Conservation (phyloP, 2,888 invertebrate species). For the Patella caerulea region DNA sequence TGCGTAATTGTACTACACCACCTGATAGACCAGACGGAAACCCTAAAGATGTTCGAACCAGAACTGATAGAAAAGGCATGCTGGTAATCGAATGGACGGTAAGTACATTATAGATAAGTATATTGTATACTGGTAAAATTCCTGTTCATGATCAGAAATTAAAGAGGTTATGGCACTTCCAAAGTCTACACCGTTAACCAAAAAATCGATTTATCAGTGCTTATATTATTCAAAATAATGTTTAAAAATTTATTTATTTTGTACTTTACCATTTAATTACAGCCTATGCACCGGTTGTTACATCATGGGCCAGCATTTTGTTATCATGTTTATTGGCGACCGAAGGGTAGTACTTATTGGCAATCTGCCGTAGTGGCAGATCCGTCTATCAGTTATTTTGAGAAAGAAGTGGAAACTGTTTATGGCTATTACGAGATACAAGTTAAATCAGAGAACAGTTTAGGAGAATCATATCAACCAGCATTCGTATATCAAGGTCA, state of each 20-base stretch:
- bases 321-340: conserved; percentile 57
- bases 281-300: conserved; percentile 60
- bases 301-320: conserved; percentile 62
- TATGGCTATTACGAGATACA: conserved; percentile 61
- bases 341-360: conserved; percentile 59
- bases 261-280: conserved; percentile 27
- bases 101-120: conserved; percentile 34
- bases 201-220: too few relatives aligned
- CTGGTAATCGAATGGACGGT: conserved; percentile 70
- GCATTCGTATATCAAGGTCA: conserved; percentile 56
- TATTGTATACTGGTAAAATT: not conserved
- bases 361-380: conserved; percentile 46
- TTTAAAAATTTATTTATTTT: too few relatives aligned
- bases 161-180: too few relatives aligned
- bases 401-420: conserved; percentile 56
- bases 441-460: conserved; percentile 58
- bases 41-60: conserved; percentile 67
- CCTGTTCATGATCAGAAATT: too few relatives aligned
- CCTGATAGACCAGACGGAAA: conserved; percentile 65
- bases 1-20: conserved; percentile 58
- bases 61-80: conserved; percentile 65
- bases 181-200: too few relatives aligned
- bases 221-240: too few relatives aligned
- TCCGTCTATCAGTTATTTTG: conserved; percentile 47
- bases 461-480: conserved; percentile 59